A percentile compares a stretch with the other conserved stretches of the same genome.
Conservation (phyloP, 2,888 invertebrate genomes). For the Nasonovia ribisnigri region DNA sequence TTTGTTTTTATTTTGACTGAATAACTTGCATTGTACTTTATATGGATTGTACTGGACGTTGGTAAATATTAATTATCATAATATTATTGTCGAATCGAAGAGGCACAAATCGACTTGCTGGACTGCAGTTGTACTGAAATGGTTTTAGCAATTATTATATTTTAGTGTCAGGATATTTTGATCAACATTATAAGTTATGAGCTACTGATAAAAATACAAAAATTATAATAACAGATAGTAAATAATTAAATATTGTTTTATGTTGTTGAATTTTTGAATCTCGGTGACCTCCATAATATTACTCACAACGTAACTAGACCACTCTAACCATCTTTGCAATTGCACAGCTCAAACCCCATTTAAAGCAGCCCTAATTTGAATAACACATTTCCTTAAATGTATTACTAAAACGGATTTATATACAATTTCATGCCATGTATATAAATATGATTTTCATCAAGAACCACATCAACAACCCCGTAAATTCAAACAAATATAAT, state of each 20-base stretch:
- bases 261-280: background rate
- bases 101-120: background rate
- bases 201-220: background rate
- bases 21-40: background rate
- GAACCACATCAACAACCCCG: background rate
- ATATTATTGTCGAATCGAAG: background rate
- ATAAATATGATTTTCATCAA: background rate
- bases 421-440: background rate
- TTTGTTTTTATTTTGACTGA: background rate
- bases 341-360: background rate
- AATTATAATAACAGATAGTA: background rate
- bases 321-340: background rate
- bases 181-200: too few relatives aligned
- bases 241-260: background rate
- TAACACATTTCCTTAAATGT: background rate
- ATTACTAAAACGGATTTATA: background rate
- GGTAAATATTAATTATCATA: background rate
- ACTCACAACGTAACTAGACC: background rate
- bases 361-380: background rate
- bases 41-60: background rate
- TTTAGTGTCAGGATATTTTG: background rate
- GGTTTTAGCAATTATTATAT: background rate
- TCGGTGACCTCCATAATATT: background rate
- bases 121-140: background rate
- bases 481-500: background rate